These are phyloP conservation scores for Heteromyza rotundicornis DNA, from an alignment of 2,888 invertebrate species.

Conservation along the genomic window DNA sequence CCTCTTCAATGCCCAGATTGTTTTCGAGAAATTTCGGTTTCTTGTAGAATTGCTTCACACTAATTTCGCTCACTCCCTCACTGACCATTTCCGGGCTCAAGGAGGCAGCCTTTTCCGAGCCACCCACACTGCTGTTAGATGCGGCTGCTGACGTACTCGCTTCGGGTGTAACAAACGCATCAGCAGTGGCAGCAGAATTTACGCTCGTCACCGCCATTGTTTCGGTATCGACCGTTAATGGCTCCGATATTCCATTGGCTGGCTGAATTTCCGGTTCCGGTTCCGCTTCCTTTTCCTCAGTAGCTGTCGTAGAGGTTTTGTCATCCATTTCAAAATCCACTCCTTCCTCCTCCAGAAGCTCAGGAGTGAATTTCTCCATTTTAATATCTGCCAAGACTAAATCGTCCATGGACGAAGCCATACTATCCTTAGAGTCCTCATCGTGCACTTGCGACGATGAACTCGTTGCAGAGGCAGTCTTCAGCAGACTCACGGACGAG, in stretches of 20 bases:
- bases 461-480: constrained; percentile 35
- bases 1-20: constrained; percentile 62
- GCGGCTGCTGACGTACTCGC: constrained; percentile 15
- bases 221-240: constrained; percentile 44
- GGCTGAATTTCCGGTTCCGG: constrained; percentile 7
- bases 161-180: not conserved
- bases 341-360: constrained; percentile 32
- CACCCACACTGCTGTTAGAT: constrained; percentile 18
- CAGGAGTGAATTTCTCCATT: constrained; percentile 46
- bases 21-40: constrained; percentile 62
- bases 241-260: constrained; percentile 30
- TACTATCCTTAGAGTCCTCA: constrained; percentile 58
- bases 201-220: not conserved
- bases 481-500: constrained; percentile 39
- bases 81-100: constrained; percentile 59
- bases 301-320: not conserved
- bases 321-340: constrained; percentile 13
- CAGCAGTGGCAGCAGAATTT: not conserved
- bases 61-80: constrained; percentile 60
- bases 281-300: not conserved
- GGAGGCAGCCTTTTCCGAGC: constrained; percentile 51
- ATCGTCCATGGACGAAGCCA: constrained; percentile 55
- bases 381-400: constrained; percentile 47
- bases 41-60: constrained; percentile 63
- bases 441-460: constrained; percentile 38